Evolutionary conservation across 2,888 invertebrate genomes (phyloP).

Genomic region (Coelopa pilipes): DNA sequence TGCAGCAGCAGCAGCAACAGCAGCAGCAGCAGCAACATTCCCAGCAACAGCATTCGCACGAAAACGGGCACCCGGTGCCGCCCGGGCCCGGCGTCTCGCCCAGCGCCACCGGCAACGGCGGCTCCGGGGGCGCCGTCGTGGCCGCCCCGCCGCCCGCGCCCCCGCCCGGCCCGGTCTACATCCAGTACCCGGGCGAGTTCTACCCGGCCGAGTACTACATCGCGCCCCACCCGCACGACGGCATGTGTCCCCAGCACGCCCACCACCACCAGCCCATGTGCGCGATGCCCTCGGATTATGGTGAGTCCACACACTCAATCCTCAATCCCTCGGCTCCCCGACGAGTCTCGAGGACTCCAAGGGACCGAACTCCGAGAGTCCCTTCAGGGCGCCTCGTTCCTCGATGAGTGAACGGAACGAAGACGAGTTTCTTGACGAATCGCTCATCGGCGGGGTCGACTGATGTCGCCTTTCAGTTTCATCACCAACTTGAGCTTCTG

Average conservation of each 20-base stretch:
- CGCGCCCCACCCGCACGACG: constrained; percentile 66
- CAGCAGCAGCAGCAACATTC: constrained; percentile 40
- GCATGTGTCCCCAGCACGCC: constrained; percentile 71
- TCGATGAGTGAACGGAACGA: too few relatives aligned
- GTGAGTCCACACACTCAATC: constrained; percentile 68
- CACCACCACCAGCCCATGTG: constrained; percentile 75
- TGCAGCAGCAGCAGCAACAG: constrained; percentile 40
- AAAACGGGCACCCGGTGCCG: constrained; percentile 51
- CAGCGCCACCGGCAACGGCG: constrained; percentile 44
- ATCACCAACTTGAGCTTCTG: too few relatives aligned
- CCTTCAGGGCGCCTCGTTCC: too few relatives aligned
- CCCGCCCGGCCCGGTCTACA: constrained; percentile 61
- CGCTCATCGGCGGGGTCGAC: too few relatives aligned
- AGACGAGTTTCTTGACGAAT: too few relatives aligned
- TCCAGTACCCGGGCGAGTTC: constrained; percentile 65
- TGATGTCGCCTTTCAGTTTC: too few relatives aligned
- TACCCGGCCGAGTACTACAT: constrained; percentile 66
- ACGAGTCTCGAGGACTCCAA: too few relatives aligned
- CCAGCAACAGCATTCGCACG: constrained; percentile 47
- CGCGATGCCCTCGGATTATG: constrained; percentile 79
- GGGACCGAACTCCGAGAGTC: too few relatives aligned
- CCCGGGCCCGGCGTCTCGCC: constrained; percentile 51
- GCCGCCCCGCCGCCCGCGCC: constrained; percentile 47
- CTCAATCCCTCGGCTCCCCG: too few relatives aligned
- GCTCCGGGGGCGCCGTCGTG: constrained; percentile 47